phyloP scores from a whole-genome alignment of 2,797 vertebrate genomes.

The Hypotaenidia philippensis region DNA sequence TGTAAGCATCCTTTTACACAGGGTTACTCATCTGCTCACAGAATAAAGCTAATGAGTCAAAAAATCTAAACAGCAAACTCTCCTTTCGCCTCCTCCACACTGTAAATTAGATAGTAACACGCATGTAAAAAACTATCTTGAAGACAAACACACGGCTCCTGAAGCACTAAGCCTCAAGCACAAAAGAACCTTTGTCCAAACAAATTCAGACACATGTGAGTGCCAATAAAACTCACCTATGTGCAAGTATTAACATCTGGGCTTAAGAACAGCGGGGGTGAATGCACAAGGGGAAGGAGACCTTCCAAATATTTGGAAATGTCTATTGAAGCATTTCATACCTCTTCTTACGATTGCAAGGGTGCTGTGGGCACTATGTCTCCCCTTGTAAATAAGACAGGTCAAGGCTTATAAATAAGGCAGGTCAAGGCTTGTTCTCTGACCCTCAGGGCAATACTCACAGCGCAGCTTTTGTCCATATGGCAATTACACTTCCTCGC shows the following conservation, averaged over 20 bases:
- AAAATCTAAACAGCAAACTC: slow-evolving; percentile 11
- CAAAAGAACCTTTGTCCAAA: slow-evolving; percentile 39
- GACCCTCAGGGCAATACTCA: neutral
- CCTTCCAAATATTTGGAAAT: neutral
- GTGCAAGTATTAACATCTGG: slow-evolving; percentile 41
- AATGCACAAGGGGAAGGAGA: neutral
- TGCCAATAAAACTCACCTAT: neutral
- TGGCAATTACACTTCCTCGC: neutral
- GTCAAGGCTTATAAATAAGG: slow-evolving; percentile 6
- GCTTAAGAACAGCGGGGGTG: neutral
- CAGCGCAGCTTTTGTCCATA: slow-evolving; percentile 45
- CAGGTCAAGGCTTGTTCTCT: slow-evolving; percentile 10
- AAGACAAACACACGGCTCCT: neutral
- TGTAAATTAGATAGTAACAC: neutral
- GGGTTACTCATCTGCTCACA: neutral
- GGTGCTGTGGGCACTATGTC: neutral
- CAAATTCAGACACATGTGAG: neutral
- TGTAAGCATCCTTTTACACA: neutral
- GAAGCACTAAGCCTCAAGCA: neutral
- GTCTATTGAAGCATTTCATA: neutral
- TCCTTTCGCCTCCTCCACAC: neutral
- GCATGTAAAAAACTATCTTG: neutral
- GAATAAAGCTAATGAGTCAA: neutral
- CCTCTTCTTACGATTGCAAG: neutral
- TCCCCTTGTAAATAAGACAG: neutral